Evolutionary conservation across 2,113 vertebrate genomes (phyloP).

Genomic region (Nannobrachium achirus): DNA sequence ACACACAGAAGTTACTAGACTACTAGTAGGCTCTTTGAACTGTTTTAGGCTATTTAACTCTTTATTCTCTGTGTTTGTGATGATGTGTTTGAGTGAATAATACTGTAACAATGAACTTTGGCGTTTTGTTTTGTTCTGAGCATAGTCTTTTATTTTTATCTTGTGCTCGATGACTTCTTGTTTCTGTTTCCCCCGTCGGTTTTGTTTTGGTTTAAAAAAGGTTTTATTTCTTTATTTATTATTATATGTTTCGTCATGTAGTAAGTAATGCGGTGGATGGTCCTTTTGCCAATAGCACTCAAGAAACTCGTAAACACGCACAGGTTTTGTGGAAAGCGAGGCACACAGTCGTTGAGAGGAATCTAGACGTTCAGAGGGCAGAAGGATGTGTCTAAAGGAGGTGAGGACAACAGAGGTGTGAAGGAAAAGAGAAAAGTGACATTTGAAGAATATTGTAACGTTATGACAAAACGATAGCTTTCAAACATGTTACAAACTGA

Average conservation of each 20-base stretch:
- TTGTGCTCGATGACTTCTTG: neutral
- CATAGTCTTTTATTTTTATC: constrained; percentile 36
- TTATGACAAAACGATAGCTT: neutral
- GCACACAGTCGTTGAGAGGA: constrained; percentile 36
- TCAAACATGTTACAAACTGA: constrained; percentile 5
- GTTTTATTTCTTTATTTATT: constrained; percentile 54
- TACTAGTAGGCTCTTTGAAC: constrained; percentile 51
- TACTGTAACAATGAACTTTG: constrained; percentile 60
- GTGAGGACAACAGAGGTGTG: neutral
- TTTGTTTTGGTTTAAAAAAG: constrained; percentile 28
- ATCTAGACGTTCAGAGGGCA: constrained; percentile 22
- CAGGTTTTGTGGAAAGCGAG: constrained; percentile 48
- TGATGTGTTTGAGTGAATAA: constrained; percentile 77
- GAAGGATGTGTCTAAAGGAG: constrained; percentile 14
- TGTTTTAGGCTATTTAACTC: constrained; percentile 65
- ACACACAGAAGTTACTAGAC: constrained; percentile 29
- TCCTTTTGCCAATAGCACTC: constrained; percentile 36
- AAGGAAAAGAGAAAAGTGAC: neutral
- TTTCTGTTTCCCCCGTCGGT: constrained; percentile 16
- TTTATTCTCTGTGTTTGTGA: constrained; percentile 71
- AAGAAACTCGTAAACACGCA: constrained; percentile 57
- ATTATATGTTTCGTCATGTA: constrained; percentile 44
- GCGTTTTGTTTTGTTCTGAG: constrained; percentile 50
- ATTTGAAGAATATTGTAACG: neutral
- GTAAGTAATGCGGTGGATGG: constrained; percentile 55